Base-by-base conservation (phyloP, 2,888 invertebrate species). In the Lepidochrysops patricia region DNA sequence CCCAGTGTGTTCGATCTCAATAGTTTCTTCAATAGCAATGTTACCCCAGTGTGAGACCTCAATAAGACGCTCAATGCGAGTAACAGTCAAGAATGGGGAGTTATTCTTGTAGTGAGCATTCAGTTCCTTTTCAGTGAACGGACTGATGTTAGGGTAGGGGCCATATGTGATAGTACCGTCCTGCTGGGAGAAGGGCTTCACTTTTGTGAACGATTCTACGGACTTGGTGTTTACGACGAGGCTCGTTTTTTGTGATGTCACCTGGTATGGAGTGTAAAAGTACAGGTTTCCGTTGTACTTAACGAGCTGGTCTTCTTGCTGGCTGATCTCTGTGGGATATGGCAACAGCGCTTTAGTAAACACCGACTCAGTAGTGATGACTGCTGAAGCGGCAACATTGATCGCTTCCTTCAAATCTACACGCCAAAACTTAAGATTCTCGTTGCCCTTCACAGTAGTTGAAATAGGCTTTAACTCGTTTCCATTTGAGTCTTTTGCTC, bases 31-130 rank as follows among this genome's bases (percentile, higher is more conserved):
- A 0, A 99, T 92, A 23, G 99, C 99, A 71, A 99, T 96, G 75
- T 99, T 98, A 6, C 99, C 99, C 99, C 99, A 99, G 79, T 99
- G 99, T 0, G 99, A 99, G 1, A 99, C 93, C 86, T 99, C 99
- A 71, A 99, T 95, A 0, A 93, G 88, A 57, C 99, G 92, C 70
- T 96, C 95, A 68, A 99, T 81, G 52, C 92, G 91, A 0, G 95
- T 96, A 0, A 98, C 97, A n/a, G 97, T 96, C 67, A 99, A 85
- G 84, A 99, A 99, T 29, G 99, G 98, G 43, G 95, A 92, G 78
- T 98, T 98, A 81, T 98, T 99, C 82, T 98, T 99, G 77, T 94
- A 98, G 80, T 99, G 99, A 34, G 99, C 89, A 43, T 87, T 87
- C 68, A 98, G 78, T 67, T 94, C 92, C 67, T 94, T 93, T 65